Percentiles rank a stretch among this genome's conserved stretches.
Conservation (phyloP, 2,113 vertebrate genomes). For the Zosterops lateralis region DNA sequence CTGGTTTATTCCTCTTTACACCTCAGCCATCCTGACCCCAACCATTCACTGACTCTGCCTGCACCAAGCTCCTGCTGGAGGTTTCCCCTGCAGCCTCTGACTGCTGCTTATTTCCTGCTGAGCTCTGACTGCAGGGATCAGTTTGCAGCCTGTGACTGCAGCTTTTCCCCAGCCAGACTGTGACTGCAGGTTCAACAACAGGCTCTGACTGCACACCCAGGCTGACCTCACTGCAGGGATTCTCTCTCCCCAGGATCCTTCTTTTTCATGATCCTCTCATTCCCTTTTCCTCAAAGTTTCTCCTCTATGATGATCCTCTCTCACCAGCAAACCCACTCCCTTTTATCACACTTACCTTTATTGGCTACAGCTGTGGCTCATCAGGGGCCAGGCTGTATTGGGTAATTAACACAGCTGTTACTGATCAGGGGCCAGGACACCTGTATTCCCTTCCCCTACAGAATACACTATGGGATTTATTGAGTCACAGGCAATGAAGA, state of each 20-base stretch:
- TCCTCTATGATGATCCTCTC: not conserved
- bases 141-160: not conserved
- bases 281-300: not conserved
- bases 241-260: not conserved
- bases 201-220: not conserved
- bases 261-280: too few species aligned
- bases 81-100: not conserved
- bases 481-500: not conserved
- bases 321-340: accelerated
- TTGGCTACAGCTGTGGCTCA: not conserved
- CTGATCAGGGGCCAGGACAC: not conserved
- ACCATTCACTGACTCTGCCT: not conserved
- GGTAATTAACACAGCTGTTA: not conserved
- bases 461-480: not conserved
- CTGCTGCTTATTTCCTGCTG: not conserved
- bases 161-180: not conserved
- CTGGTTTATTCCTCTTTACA: not conserved
- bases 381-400: not conserved
- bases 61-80: not conserved
- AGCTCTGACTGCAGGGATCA: not conserved
- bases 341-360: not conserved
- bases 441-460: not conserved
- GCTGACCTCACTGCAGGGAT: not conserved
- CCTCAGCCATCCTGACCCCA: not conserved
- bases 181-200: not conserved